Conservation (phyloP, 2,888 invertebrate genomes). For the Metalampra italica region DNA sequence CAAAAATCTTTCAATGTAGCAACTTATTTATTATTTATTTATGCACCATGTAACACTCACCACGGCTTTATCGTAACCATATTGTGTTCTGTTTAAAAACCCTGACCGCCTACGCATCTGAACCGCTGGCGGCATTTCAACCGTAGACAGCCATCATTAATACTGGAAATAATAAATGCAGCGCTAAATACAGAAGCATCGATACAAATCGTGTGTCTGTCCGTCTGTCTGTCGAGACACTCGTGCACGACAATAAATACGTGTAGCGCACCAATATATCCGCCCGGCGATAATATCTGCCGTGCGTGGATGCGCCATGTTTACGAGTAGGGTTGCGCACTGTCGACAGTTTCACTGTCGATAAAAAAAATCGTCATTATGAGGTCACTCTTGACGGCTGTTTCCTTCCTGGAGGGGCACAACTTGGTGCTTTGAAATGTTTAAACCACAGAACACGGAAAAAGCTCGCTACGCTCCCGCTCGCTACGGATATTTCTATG, state of each 20-base stretch:
- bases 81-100: background rate
- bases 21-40: too few species aligned
- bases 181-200: conserved; percentile 8
- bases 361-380: too few species aligned
- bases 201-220: background rate
- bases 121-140: background rate
- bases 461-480: too few species aligned
- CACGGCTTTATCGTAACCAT: conserved; percentile 12
- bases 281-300: background rate
- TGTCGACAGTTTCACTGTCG: too few species aligned
- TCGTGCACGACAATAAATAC: background rate
- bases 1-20: conserved; percentile 7
- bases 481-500: too few species aligned
- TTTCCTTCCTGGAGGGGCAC: too few species aligned
- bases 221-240: background rate
- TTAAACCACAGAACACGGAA: too few species aligned
- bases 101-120: background rate
- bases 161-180: background rate
- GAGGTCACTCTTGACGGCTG: too few species aligned
- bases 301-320: background rate
- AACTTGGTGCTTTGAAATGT: too few species aligned
- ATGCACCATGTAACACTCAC: too few species aligned
- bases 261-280: background rate
- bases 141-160: background rate
- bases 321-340: too few species aligned